Evolutionary conservation across 2,888 invertebrate genomes (phyloP).

Genomic region (Tipula helvola): DNA sequence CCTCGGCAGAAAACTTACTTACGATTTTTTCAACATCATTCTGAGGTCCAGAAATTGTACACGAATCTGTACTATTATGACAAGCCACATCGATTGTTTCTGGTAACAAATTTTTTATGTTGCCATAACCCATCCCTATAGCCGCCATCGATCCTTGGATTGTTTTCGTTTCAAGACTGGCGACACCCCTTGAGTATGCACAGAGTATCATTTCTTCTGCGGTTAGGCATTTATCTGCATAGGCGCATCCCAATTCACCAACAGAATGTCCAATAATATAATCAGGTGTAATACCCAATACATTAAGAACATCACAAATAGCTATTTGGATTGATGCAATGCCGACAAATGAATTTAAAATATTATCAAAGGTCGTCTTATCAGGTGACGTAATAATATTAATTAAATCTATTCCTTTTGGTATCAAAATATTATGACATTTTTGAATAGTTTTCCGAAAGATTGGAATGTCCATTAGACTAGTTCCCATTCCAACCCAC

Average conservation of each 20-base stretch:
- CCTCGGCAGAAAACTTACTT: conserved; percentile 49
- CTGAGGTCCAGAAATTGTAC: conserved; percentile 81
- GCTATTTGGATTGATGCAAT: conserved; percentile 59
- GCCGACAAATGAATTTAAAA: conserved; percentile 57
- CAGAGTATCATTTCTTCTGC: conserved; percentile 74
- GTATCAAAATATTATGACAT: conserved; percentile 43
- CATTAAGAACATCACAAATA: conserved; percentile 47
- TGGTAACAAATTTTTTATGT: conserved; percentile 49
- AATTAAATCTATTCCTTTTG: conserved; percentile 49
- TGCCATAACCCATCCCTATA: conserved; percentile 51
- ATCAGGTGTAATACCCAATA: conserved; percentile 52
- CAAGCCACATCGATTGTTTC: conserved; percentile 73
- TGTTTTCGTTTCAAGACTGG: conserved; percentile 55
- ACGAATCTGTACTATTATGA: conserved; percentile 73
- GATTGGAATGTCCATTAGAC: conserved; percentile 58
- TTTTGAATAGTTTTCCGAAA: conserved; percentile 57
- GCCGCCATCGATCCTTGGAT: conserved; percentile 81
- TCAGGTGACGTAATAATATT: conserved; percentile 51
- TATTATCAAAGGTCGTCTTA: conserved; percentile 47
- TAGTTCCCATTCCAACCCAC: conserved; percentile 72
- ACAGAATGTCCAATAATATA: conserved; percentile 82
- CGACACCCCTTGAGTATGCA: conserved; percentile 71
- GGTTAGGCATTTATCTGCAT: conserved; percentile 85
- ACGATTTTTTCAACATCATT: conserved; percentile 54
- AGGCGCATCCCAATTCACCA: conserved; percentile 90